Evolutionary conservation across 2,888 invertebrate species (phyloP), one percentile per base, ranked within the genome.

Genomic region (Lissocephala sabroskyi): DNA sequence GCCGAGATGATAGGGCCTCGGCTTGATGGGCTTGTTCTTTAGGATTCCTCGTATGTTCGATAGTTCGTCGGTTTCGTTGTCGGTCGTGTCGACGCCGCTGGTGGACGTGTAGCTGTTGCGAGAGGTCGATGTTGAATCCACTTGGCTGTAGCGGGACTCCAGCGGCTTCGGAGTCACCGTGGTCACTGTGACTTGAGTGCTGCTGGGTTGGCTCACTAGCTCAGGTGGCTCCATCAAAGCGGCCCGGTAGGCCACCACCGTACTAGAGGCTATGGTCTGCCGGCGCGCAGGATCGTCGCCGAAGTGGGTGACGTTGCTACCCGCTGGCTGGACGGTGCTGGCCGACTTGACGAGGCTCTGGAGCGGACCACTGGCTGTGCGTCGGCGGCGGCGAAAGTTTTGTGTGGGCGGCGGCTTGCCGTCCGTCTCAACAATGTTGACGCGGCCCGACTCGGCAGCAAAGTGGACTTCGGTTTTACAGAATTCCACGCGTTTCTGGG

Each of bases 381-480:
- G 85, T 62, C 91, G 87, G 60, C 91, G 86, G 70, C 91, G 87
- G 56, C 94, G 87, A 79, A 93, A 93, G 79, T 92, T 91, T 78
- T 91, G 92, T 1, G 92, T 91, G 3, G 94, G 93, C 7, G 94
- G 94, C 36, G 94, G 94, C 81, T 95, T 94, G 56, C 92, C 93
- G 82, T 94, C 93, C 0, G 94, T 94, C 78, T 94, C 93, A 26
- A 95, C 94, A 50, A 95, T 94, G 78, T 94, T 93, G 0, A 95
- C 92, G 67, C 90, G 89, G 0, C 95, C 95, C 1, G 93, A 92
- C 79, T 94, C 94, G 11, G 93, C 92, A 0, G 93, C 91, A 80
- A 94, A 94, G 82, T 95, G 95, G 18, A 95, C 89, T 85, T 95
- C 95, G 1, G 94, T 94, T 85, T 94, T 94, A 79, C 93, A 93